A percentile compares a stretch with the other conserved stretches of the same genome.
phyloP scores from a whole-genome alignment of 2,797 vertebrate genomes.

The Botia kubotai region DNA sequence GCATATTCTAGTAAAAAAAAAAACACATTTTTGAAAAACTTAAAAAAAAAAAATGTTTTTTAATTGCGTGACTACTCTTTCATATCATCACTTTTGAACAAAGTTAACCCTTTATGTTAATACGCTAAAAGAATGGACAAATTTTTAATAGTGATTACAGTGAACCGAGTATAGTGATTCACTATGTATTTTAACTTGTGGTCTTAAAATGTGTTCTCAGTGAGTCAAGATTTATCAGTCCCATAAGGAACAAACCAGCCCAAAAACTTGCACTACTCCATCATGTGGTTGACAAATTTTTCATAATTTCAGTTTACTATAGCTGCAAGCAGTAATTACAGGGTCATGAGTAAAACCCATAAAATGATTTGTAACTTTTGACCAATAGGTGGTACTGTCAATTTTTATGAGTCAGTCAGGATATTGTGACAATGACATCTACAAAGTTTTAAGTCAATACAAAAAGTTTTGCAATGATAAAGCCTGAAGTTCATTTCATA shows the following conservation, averaged over 20 bases:
- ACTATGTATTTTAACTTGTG: not conserved
- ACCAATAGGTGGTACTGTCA: too few relatives aligned
- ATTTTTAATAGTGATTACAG: not conserved
- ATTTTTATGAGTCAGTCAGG: too few relatives aligned
- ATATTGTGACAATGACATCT: too few relatives aligned
- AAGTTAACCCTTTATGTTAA: not conserved
- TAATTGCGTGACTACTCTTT: not conserved
- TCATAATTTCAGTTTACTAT: slow-evolving; percentile 15
- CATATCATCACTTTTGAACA: not conserved
- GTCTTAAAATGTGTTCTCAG: not conserved
- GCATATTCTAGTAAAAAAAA: slow-evolving; percentile 87
- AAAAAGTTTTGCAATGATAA: too few relatives aligned
- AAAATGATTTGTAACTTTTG: too few relatives aligned
- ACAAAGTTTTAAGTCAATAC: too few relatives aligned
- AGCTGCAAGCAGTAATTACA: too few relatives aligned
- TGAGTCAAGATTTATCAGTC: not conserved
- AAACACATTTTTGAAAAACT: not conserved
- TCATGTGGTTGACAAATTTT: slow-evolving; percentile 13
- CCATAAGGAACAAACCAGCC: not conserved
- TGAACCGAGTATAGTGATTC: not conserved
- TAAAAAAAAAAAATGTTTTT: not conserved
- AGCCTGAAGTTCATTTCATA: too few relatives aligned
- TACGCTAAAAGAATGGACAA: not conserved
- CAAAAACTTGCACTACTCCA: not conserved
- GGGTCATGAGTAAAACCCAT: too few relatives aligned